Evolutionary conservation across 2,113 vertebrate species (phyloP).

Genomic region (Oxygymnocypris stewartii): DNA sequence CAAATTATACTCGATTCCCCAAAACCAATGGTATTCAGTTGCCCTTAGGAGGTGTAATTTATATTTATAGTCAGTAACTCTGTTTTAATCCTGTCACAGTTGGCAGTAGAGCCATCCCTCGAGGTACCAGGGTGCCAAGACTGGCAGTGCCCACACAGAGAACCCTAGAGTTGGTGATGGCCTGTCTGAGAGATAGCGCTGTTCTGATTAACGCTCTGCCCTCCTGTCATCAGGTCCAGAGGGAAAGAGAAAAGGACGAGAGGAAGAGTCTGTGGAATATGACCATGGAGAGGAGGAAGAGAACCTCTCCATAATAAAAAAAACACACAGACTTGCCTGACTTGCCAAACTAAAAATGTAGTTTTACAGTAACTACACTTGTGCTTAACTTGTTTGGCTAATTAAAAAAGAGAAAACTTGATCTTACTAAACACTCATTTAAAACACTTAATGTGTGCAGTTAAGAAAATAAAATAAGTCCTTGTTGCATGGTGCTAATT

Average conservation of each 20-base stretch:
- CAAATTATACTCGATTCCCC: constrained; percentile 4
- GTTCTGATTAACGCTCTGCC: constrained; percentile 71
- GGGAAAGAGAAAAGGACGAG: constrained; percentile 63
- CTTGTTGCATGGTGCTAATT: constrained; percentile 35
- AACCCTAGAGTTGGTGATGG: constrained; percentile 60
- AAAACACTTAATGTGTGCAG: constrained; percentile 1
- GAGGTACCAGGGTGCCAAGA: constrained; percentile 64
- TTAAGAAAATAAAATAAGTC: constrained; percentile 17
- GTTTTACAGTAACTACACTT: neutral
- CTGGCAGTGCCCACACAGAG: constrained; percentile 64
- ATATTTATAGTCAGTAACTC: constrained; percentile 41
- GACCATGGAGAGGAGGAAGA: constrained; percentile 62
- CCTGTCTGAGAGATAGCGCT: constrained; percentile 71
- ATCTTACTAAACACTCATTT: constrained; percentile 4
- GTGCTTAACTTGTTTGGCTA: neutral
- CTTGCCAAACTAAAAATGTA: constrained; percentile 14
- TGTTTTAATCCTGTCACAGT: constrained; percentile 29
- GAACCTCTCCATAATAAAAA: constrained; percentile 33
- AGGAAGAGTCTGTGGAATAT: constrained; percentile 9
- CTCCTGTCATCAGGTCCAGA: constrained; percentile 69
- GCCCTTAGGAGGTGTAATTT: constrained; percentile 7
- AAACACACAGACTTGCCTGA: constrained; percentile 26
- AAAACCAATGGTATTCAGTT: neutral
- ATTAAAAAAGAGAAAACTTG: neutral
- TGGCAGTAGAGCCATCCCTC: constrained; percentile 42